Percentiles rank a stretch among this genome's conserved stretches.
These are phyloP conservation scores for Macrotrachela quadricornifera DNA, from an alignment of 1,140 invertebrate genomes.

Conservation along the genomic window DNA sequence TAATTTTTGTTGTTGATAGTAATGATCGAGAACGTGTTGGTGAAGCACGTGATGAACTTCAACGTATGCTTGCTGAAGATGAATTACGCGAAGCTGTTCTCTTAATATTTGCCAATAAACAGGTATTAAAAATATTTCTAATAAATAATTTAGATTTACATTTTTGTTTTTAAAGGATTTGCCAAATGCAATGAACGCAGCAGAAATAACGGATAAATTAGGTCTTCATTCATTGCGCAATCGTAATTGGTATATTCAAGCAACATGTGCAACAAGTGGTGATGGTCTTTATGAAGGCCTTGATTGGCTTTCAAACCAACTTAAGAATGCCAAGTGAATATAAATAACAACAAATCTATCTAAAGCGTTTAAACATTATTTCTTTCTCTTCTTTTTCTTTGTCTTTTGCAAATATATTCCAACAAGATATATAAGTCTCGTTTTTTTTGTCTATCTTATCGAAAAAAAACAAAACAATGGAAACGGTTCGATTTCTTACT, in stretches of 20 bases:
- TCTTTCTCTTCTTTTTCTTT: too few relatives aligned
- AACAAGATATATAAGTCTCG: too few relatives aligned
- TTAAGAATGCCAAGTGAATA: constrained; percentile 34
- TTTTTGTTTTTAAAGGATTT: constrained; percentile 45
- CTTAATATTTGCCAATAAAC: constrained; percentile 95
- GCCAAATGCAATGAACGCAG: constrained; percentile 87
- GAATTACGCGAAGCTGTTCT: constrained; percentile 86
- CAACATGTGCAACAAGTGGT: constrained; percentile 87
- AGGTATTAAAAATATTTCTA: constrained; percentile 23
- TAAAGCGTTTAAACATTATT: too few relatives aligned
- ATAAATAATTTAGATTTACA: background rate
- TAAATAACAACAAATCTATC: too few relatives aligned
- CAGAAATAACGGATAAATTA: constrained; percentile 83
- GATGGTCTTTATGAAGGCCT: constrained; percentile 88
- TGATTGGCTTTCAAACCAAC: constrained; percentile 86
- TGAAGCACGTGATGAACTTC: constrained; percentile 76
- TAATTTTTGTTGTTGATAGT: constrained; percentile 95
- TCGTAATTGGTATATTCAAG: constrained; percentile 45
- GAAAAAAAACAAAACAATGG: too few relatives aligned
- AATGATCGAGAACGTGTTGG: constrained; percentile 80
- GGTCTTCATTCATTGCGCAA: constrained; percentile 70
- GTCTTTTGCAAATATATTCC: too few relatives aligned
- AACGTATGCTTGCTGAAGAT: constrained; percentile 82
- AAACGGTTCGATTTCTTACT: too few relatives aligned
- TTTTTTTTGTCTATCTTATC: too few relatives aligned